Evolutionary conservation across 2,797 vertebrate species (phyloP).

Genomic region (Danio albolineatus): DNA sequence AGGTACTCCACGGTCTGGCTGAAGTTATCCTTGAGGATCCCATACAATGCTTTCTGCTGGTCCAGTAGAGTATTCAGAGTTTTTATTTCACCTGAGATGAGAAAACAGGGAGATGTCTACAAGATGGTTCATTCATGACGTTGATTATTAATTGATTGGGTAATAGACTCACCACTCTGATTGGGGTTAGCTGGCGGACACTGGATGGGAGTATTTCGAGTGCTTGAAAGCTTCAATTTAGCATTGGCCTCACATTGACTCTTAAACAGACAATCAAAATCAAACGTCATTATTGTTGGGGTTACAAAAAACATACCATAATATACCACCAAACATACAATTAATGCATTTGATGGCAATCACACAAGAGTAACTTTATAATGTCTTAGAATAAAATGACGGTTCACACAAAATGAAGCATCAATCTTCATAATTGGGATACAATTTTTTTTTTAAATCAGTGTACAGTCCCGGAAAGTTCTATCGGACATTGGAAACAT

Average conservation of each 20-base stretch:
- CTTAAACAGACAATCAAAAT: slow-evolving; percentile 55
- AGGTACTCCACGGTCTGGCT: slow-evolving; percentile 69
- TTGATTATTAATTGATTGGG: neutral
- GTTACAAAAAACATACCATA: neutral
- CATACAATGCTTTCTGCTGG: slow-evolving; percentile 70
- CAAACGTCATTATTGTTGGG: neutral
- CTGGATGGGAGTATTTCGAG: neutral
- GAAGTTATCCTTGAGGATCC: slow-evolving; percentile 74
- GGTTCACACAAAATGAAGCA: neutral
- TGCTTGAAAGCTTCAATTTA: slow-evolving; percentile 8
- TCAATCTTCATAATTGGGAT: no score
- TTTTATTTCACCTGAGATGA: slow-evolving; percentile 65
- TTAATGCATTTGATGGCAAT: neutral
- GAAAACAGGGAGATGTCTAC: neutral
- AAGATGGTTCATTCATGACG: neutral
- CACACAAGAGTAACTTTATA: neutral
- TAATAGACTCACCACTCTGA: slow-evolving; percentile 1
- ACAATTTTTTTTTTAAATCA: no score
- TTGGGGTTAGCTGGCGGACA: slow-evolving; percentile 15
- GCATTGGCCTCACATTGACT: slow-evolving; percentile 40
- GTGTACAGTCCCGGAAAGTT: no score
- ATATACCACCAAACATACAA: neutral
- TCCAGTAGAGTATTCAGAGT: slow-evolving; percentile 62
- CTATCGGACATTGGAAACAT: no score
- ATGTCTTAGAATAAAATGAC: neutral